Conservation (phyloP, 2,888 invertebrate genomes). For the Drosophila birchii region DNA sequence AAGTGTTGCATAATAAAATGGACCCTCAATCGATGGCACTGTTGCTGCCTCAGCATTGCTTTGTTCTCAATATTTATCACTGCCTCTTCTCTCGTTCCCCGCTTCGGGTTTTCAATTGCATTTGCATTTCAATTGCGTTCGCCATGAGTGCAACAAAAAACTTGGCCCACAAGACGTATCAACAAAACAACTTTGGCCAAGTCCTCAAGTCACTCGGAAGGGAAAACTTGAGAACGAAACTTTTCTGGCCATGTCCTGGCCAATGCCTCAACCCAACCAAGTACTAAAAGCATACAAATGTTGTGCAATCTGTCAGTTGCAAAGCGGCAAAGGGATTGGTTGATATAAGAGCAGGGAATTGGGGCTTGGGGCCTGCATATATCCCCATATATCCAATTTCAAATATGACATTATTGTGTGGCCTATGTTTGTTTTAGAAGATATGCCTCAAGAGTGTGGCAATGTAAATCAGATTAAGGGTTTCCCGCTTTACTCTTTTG, state of each 20-base stretch:
- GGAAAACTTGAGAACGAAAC: conserved; percentile 59
- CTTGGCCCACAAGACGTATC: conserved; percentile 34
- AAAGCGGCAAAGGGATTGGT: conserved; percentile 57
- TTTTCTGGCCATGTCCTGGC: conserved; percentile 38
- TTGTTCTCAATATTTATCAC: conserved; percentile 48
- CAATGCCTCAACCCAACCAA: neutral
- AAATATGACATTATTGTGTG: conserved; percentile 19
- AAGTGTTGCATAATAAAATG: conserved; percentile 13
- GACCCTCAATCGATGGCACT: conserved; percentile 10
- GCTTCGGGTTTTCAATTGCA: conserved; percentile 52
- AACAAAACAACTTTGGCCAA: conserved; percentile 35
- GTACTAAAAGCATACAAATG: conserved; percentile 58
- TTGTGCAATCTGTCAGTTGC: conserved; percentile 64
- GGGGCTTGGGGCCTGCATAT: conserved; percentile 4
- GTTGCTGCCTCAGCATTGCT: conserved; percentile 33
- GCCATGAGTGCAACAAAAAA: conserved; percentile 40
- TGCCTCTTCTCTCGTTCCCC: neutral
- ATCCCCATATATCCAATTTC: conserved; percentile 16
- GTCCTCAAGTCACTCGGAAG: conserved; percentile 43
- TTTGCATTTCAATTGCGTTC: conserved; percentile 69
- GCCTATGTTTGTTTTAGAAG: neutral
- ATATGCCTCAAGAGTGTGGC: conserved; percentile 5
- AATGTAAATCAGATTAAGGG: conserved; percentile 1
- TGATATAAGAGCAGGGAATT: conserved; percentile 29
- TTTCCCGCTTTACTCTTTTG: neutral